Conservation (phyloP, 2,113 vertebrate genomes). For the Megaptera novaeangliae region DNA sequence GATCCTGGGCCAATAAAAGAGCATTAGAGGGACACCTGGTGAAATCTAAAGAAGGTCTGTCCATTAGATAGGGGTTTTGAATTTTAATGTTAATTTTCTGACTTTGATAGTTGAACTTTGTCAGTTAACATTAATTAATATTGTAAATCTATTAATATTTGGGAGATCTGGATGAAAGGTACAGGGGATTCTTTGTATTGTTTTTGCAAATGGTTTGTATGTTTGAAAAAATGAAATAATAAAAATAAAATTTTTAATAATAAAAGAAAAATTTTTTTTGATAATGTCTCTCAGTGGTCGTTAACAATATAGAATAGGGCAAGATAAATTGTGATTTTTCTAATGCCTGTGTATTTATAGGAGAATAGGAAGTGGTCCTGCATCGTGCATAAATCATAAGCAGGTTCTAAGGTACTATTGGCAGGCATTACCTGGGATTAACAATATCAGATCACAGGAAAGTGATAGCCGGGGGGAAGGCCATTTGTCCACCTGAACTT, state of each 20-base stretch:
- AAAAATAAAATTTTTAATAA: neutral
- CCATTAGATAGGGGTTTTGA: neutral
- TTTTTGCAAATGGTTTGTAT: neutral
- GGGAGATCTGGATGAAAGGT: neutral
- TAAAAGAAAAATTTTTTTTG: neutral
- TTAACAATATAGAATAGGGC: conserved; percentile 1
- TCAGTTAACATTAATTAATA: conserved; percentile 18
- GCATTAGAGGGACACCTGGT: neutral
- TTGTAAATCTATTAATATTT: conserved; percentile 28
- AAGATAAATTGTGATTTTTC: conserved; percentile 26
- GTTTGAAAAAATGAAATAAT: conserved; percentile 1
- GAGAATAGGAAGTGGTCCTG: neutral
- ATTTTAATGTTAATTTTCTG: conserved; percentile 41
- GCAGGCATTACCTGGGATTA: neutral
- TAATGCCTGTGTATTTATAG: neutral
- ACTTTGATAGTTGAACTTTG: conserved; percentile 4
- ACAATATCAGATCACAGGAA: conserved; percentile 47
- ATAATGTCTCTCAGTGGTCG: neutral
- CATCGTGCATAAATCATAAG: neutral
- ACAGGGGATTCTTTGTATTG: neutral
- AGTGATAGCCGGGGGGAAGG: conserved; percentile 28
- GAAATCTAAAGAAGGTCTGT: conserved; percentile 23
- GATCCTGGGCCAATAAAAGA: neutral
- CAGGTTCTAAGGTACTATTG: neutral
- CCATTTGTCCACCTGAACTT: conserved; percentile 77